Base-by-base conservation (phyloP, 1,140 invertebrate genomes). In the Bombus cullumanus region DNA sequence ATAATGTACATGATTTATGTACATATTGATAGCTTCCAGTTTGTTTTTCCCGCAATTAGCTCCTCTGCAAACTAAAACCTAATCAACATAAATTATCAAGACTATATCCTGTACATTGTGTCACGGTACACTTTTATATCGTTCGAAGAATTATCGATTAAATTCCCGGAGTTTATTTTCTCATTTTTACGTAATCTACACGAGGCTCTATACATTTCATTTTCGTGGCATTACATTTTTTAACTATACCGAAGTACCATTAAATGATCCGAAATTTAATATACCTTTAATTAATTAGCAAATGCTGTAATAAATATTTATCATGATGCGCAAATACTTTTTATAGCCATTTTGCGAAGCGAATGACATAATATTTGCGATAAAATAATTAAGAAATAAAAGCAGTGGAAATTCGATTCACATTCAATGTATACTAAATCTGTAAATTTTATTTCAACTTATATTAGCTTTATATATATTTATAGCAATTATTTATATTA, bases 21-120 rank as follows among this genome's bases (percentile, higher is more conserved):
- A 57, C 28, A 64, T 64, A 78, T 64, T 41, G 37, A 76, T 64
- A 28, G 37, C 25, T 18, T 43, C 15, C 75, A 31, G 75, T 41
- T 78, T 66, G 59, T 78, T 78, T 78, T 78, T 78, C 37, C n/a
- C 34, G 75, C 75, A 41, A 75, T 59, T 59, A 34, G 12, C 15
- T 39, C 3, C 28, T 22, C 28, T 22, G 13, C 6, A 37, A 57
- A 37, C 31, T 59, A 15, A 31, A 37, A 12, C 62, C 53, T 77
- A 59, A 77, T 77, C 75, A 77, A 62, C 53, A 62, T 77, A 59
- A 62, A 75, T 47, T 75, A 41, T 41, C 39, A 3, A 28, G 9
- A 31, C 62, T 77, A 6, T n/a, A 18, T n/a, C 13, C 22, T 3
- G 47, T 6, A n/a, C 3, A 37, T 10, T 10, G 9, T 25, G 15